Evolutionary conservation across 2,888 invertebrate species (phyloP), one percentile per base, ranked within the genome.

Genomic region (Nasonia oneida): DNA sequence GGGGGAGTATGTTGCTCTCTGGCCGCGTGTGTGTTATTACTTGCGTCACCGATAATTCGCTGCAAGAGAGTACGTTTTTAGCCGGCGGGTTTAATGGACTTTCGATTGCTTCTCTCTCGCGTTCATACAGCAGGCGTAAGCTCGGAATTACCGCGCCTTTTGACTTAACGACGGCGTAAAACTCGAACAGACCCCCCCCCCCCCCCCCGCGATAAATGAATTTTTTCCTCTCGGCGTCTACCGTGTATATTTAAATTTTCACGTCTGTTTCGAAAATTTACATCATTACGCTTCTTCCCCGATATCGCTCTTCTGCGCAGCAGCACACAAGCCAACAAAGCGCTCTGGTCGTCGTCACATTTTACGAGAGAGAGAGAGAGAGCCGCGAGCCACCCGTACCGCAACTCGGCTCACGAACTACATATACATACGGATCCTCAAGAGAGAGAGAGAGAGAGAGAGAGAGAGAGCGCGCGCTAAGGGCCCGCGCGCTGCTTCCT

Each of bases 401-500:
- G 57, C 57, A 61, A 61, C n/a, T 61, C 23, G n/a, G n/a, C 57
- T n/a, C 57, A 61, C 57, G n/a, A 18, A 61, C 57, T 61, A 61
- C 23, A 23, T n/a, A 61, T 61, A 47, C 37, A 37, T 47, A 47
- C 12, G 12, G 12, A 47, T 47, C 12, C 47, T 10, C 47, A 2
- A 2, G 12, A 47, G 47, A 47, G 67, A 29, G 64, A 18, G 15
- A 2, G 12, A 47, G 47, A 47, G 67, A 29, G 64, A 18, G 15
- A 47, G 47, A 47, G 67, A 2, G 12, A 47, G 67, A 29, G 64
- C 4, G 15, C 33, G 33, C 15, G 67, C 57, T 61, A 67, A 67
- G 29, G 29, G 67, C 33, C 29, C 67, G 33, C 83, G 29, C 88
- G 89, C 90, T 91, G 89, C 90, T 91, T 90, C 91, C 90, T 89